Base-by-base conservation (phyloP, 2,797 vertebrate genomes). In the Myoxocephalus aenaeus region DNA sequence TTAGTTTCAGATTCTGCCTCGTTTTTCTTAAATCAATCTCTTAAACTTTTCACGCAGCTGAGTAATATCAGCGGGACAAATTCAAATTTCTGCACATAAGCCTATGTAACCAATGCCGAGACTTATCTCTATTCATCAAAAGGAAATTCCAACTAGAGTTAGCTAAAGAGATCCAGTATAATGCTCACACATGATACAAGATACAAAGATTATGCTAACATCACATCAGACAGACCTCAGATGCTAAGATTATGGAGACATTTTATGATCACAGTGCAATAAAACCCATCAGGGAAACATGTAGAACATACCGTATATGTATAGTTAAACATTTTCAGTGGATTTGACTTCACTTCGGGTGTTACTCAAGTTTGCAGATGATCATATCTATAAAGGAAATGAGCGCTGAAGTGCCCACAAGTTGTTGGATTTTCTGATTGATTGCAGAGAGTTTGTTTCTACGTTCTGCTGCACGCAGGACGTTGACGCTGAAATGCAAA, bases 121-220 rank as follows among this genome's bases (percentile, higher is more conserved):
- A 38, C 57, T 66, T 32, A 75, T 87, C 63, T 83, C 25, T 36
- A 15, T n/a, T 80, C 40, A 80, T 83, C 64, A 68, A 70, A 77
- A 53, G 17, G 40, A 73, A 81, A 75, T 46, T 71, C 51, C 67
- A 42, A 62, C 54, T 18, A 67, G 32, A 53, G 56, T 64, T 75
- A 65, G 50, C n/a, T 27, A 2, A 22, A 42, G 34, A 67, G 64
- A 83, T 70, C 58, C 38, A 66, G 40, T 53, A 6, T 65, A 72
- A 58, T 58, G 38, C 74, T 54, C 64, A 70, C n/a, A 6, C 65
- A 38, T 57, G 38, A 73, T 65, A 32, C 56, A 69, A 42, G 20
- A 63, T 71, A 69, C 15, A 14, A 10, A 46, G 48, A 65, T 71
- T 70, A 58, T 65, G 15, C 7, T 48, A 70, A 46, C 56, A 46